Conservation (phyloP, 2,113 vertebrate species). For the Oplegnathus fasciatus region DNA sequence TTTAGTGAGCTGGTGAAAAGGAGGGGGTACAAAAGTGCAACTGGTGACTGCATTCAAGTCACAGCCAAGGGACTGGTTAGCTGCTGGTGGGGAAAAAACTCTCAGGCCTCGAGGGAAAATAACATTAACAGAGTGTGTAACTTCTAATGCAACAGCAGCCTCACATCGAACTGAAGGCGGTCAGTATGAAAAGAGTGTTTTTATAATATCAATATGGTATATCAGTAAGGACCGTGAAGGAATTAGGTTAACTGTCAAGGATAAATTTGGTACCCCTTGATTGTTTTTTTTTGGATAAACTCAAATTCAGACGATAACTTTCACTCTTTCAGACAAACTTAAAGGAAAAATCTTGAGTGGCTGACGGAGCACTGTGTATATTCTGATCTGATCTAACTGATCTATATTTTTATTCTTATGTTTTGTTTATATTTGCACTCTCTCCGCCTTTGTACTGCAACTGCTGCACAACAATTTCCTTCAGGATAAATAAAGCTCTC, state of each 20-base stretch:
- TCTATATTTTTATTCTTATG: no score
- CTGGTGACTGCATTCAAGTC: conserved; percentile 80
- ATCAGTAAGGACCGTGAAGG: neutral
- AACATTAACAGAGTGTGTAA: neutral
- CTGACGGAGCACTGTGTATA: neutral
- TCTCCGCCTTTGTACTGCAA: no score
- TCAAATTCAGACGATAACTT: neutral
- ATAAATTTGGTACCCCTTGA: neutral
- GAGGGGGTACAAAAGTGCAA: conserved; percentile 80
- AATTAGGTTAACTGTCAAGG: no score
- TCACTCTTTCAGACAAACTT: neutral
- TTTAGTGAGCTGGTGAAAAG: conserved; percentile 81
- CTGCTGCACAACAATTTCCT: no score
- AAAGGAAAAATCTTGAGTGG: neutral
- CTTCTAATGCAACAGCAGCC: neutral
- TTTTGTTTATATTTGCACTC: neutral
- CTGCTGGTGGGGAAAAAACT: conserved; percentile 48
- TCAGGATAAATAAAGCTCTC: no score
- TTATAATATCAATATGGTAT: neutral
- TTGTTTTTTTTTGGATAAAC: neutral
- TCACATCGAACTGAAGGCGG: neutral
- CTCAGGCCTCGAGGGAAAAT: neutral
- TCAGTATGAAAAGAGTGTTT: neutral
- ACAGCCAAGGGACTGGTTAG: conserved; percentile 69
- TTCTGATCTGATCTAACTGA: no score